phyloP scores from a whole-genome alignment of 2,888 invertebrate genomes.

The Poecilus cupreus region DNA sequence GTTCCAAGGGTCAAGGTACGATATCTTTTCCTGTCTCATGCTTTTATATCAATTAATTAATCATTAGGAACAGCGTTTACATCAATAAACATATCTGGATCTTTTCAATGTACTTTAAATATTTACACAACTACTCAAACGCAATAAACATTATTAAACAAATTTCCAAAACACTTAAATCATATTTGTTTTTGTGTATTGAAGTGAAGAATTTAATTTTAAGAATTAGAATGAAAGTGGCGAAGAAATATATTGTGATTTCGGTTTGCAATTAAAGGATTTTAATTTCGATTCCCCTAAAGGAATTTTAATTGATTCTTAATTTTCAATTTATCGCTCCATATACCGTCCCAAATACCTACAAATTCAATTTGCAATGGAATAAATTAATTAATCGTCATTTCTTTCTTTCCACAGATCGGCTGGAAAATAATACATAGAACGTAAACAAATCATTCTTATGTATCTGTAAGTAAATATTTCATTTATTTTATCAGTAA shows the following conservation, averaged over 20 bases:
- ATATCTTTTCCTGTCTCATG: background rate
- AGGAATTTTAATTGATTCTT: background rate
- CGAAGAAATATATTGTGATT: background rate
- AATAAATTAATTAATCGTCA: no score
- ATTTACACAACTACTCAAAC: background rate
- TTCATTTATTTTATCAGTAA: no score
- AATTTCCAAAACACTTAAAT: background rate
- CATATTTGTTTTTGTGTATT: background rate
- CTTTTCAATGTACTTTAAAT: background rate
- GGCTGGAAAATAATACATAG: no score
- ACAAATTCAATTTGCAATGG: background rate
- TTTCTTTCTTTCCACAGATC: no score
- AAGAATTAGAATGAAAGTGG: background rate
- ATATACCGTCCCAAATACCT: background rate
- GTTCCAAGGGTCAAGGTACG: background rate
- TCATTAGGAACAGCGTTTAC: background rate
- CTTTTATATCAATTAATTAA: background rate
- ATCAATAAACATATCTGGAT: background rate
- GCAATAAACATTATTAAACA: background rate
- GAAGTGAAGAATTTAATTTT: background rate
- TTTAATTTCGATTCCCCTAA: background rate
- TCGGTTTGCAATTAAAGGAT: background rate
- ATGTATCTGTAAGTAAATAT: no score
- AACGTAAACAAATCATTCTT: no score
- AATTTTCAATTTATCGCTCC: background rate